These are phyloP conservation scores for Rhynchophorus ferrugineus DNA, from an alignment of 1,140 invertebrate genomes.

Conservation along the genomic window DNA sequence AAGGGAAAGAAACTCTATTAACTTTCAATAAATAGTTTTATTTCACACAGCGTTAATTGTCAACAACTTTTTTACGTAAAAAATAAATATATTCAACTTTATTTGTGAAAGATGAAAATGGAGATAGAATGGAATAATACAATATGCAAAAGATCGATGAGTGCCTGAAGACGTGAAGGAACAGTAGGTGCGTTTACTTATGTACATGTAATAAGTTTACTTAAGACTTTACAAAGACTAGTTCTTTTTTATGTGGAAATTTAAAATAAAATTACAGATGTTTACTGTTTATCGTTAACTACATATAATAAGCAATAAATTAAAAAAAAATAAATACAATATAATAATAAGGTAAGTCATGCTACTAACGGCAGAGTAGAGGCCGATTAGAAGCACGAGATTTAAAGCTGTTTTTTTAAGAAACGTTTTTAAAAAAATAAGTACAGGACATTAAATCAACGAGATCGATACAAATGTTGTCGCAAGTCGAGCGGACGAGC, in stretches of 20 bases:
- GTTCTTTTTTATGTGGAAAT: background rate
- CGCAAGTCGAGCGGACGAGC: no score
- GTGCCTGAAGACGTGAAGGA: no score
- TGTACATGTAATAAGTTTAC: conserved; percentile 14
- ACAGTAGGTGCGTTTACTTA: no score
- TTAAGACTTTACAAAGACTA: conserved; percentile 18
- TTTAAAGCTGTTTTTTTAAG: conserved; percentile 2
- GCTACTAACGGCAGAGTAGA: conserved; percentile 23
- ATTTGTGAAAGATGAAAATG: no score
- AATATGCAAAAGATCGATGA: no score
- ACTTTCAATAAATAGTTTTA: no score
- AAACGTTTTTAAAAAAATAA: conserved; percentile 6
- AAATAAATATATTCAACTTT: no score
- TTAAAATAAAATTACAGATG: background rate
- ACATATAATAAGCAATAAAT: background rate
- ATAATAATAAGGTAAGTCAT: conserved; percentile 28
- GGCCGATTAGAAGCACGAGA: conserved; percentile 26
- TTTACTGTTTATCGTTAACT: background rate
- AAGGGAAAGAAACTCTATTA: no score
- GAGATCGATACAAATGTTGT: background rate
- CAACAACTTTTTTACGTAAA: no score
- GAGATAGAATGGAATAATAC: no score
- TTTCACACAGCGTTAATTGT: no score
- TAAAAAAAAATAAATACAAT: conserved; percentile 31
- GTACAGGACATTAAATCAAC: conserved; percentile 2